Evolutionary conservation across 2,113 vertebrate genomes (phyloP).

Genomic region (Rhagologus leucostigma): DNA sequence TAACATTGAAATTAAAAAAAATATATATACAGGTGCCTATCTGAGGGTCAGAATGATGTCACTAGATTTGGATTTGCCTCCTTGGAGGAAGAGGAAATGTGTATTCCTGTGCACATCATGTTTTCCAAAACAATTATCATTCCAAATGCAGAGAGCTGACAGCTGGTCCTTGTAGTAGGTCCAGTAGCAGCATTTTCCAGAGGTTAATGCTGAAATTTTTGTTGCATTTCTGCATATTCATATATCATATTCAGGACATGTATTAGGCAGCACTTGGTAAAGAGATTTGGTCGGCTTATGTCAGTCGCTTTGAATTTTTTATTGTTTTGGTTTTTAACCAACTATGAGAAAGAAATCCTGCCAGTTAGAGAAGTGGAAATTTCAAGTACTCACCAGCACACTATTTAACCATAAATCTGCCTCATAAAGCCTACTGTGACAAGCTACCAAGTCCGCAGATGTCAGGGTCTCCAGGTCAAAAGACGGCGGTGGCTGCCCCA

Average conservation of each 20-base stretch:
- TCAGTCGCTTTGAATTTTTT: neutral
- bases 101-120: accelerated
- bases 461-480: slow-evolving; percentile 31
- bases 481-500: neutral
- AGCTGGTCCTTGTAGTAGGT: neutral
- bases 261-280: neutral
- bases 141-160: neutral
- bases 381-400: neutral
- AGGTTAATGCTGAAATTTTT: neutral
- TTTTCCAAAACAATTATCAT: neutral
- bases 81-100: neutral
- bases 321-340: neutral
- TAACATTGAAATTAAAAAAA: neutral
- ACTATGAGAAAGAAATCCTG: neutral
- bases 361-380: neutral
- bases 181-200: neutral
- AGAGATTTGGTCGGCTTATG: neutral
- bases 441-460: neutral
- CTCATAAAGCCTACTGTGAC: neutral
- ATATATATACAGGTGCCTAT: neutral
- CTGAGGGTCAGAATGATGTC: neutral
- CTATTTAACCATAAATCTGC: slow-evolving; percentile 7
- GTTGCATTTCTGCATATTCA: neutral
- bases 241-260: neutral
- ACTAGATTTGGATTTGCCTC: neutral